phyloP scores from a whole-genome alignment of 2,797 vertebrate genomes.

The Poeciliopsis gracilis region DNA sequence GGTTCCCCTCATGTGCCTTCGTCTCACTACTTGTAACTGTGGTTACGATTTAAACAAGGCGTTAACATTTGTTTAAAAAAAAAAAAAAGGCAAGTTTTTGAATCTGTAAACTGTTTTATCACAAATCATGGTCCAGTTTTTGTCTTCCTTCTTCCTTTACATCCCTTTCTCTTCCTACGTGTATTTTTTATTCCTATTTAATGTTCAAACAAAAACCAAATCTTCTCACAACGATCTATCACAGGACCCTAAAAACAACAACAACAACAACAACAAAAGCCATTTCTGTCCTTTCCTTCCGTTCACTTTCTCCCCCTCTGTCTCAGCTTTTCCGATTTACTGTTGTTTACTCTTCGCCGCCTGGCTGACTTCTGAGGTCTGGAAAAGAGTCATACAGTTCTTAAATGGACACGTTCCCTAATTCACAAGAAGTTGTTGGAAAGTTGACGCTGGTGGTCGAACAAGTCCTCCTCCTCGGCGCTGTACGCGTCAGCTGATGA shows the following conservation, averaged over 20 bases:
- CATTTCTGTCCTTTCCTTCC: conserved; percentile 20
- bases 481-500: conserved; percentile 88
- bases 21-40: conserved; percentile 49
- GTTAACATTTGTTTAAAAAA: conserved; percentile 29
- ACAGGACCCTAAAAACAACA: conserved; percentile 29
- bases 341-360: conserved; percentile 50
- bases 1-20: conserved; percentile 50
- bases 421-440: conserved; percentile 90
- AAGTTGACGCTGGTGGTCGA: conserved; percentile 89
- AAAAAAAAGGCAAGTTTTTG: conserved; percentile 26
- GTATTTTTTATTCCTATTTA: conserved; percentile 22
- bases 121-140: conserved; percentile 33
- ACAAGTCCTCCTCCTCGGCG: conserved; percentile 83
- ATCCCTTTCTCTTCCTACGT: conserved; percentile 16
- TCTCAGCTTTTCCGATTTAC: conserved; percentile 39
- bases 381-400: conserved; percentile 55
- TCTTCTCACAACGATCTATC: conserved; percentile 31
- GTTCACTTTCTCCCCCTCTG: conserved; percentile 8
- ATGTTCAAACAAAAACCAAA: conserved; percentile 43
- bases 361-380: conserved; percentile 53
- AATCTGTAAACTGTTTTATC: conserved; percentile 56
- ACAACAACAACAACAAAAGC: background rate
- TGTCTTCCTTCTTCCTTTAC: conserved; percentile 29
- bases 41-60: conserved; percentile 47
- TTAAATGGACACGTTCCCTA: conserved; percentile 39